Base-by-base conservation (phyloP, 1,140 invertebrate genomes). In the Drosophila baimaii region DNA sequence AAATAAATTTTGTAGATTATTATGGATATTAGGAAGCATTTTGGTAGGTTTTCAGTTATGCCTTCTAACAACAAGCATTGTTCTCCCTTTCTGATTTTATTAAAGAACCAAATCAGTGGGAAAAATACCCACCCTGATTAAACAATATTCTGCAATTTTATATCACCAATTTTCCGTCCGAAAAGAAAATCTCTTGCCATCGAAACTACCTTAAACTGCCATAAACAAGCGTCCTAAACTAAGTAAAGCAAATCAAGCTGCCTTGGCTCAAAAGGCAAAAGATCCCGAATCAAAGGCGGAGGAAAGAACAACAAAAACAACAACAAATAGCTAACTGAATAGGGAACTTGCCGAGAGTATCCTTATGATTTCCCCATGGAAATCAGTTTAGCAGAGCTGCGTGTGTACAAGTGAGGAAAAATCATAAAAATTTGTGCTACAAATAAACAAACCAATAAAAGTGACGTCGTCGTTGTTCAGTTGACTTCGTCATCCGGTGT, bases 361-460 rank as follows among this genome's bases (percentile, higher is more conserved):
- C 51, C 65, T 56, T 77, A 66, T 88, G 83, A 88, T 88, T 88
- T 88, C 83, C 83, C 76, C 52, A 72, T 76, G 83, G 83, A 88
- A 88, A 88, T 88, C 83, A 88, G 84, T 88, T 88, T 89, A 88
- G 72, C 62, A 72, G 5, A 52, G 75, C 79, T 57, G 59, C 70
- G 27, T 49, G 27, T 49, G 3, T 23, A 56, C 59, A 56, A 52
- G 46, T 25, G 27, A 44, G 31, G 62, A 78, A 74, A 69, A 83
- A 86, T 79, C 79, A 88, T 83, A 86, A 86, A 81, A 86, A 77
- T 88, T 74, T 78, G 65, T 51, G 78, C 78, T 77, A 77, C 81
- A 84, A 84, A 84, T 84, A 80, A 84, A 84, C 63, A 55, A 72
- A 73, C 65, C 73, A 72, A 81, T 81, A 59, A 76, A 79, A 79